Evolutionary conservation across 2,888 invertebrate species (phyloP), one percentile per base, ranked within the genome.

Genomic region (Phalangium opilio): DNA sequence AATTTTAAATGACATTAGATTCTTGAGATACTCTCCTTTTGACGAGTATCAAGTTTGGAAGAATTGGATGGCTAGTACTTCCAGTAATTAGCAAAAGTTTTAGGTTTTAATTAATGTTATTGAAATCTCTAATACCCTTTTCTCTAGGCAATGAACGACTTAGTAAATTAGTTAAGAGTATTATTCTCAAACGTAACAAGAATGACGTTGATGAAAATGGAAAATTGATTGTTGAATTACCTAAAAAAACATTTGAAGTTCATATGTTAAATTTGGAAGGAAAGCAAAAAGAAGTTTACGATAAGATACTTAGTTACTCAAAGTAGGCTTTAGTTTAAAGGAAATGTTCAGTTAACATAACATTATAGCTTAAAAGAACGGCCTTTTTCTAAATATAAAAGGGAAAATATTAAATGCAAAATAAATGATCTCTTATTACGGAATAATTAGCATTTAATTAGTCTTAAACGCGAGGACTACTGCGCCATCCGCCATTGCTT

Each of bases 1-100:
- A 2, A 36, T 15, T 2, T 15, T 36, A 5, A 12, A 14, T 43
- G 11, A 12, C 45, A 43, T 33, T 45, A 68, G 89, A 64, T 96
- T 90, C 65, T 66, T 96, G 8, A 70, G 77, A 12, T 84, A 85
- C 61, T 72, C 79, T 7, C 95, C 95, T 1, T 93, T 95, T 64
- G 83, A 90, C 63, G 90, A 95, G 55, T 69, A 83, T 39, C 68
- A 78, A 70, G 79, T 87, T 53, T 95, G 90, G 90, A 90, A 87
- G 64, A 77, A 79, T 50, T 91, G 89, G 81, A 84, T 95, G 44
- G 83, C 84, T 60, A 82, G 83, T 63, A 86, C 83, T 62, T 77
- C 75, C 54, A 69, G 75, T 33, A 80, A 81, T 27, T 27, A 27
- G 5, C 27, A 27, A 27, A 27, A 27, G 27, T 27, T 41, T 11